phyloP scores from a whole-genome alignment of 2,888 invertebrate genomes.

The Allygus modestus region DNA sequence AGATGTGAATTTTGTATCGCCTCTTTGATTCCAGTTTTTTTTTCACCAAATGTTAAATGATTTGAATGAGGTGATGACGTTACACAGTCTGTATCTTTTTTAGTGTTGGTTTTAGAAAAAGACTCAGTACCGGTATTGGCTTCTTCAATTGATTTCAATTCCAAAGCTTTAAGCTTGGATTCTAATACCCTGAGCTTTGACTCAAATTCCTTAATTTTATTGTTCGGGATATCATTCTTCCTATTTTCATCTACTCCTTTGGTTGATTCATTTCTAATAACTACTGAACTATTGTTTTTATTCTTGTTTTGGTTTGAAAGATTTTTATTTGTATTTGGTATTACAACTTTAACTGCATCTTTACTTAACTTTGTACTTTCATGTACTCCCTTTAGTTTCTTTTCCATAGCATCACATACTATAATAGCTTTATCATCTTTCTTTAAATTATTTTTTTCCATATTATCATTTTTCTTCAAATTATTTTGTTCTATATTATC shows the following conservation, averaged over 20 bases:
- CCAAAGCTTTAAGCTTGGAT: not conserved
- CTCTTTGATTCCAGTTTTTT: not conserved
- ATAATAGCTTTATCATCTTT: not conserved
- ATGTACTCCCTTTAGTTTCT: not conserved
- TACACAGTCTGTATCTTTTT: not conserved
- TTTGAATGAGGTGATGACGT: not conserved
- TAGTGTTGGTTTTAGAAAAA: too few relatives aligned
- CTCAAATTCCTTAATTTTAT: not conserved
- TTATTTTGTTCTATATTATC: too few relatives aligned
- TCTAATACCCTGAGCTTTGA: not conserved
- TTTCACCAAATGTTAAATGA: not conserved
- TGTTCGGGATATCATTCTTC: not conserved
- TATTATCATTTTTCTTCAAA: not conserved
- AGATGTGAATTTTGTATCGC: not conserved
- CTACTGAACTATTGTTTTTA: not conserved
- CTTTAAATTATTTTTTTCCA: not conserved
- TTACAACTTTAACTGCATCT: not conserved
- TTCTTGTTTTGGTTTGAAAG: not conserved
- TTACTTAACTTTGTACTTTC: not conserved
- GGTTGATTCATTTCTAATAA: not conserved
- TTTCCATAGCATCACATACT: not conserved
- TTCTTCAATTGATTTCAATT: not conserved
- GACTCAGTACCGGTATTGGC: too few relatives aligned
- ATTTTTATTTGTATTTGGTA: not conserved
- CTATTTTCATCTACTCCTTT: not conserved